Conservation (phyloP, 1,140 invertebrate genomes). For the Melanaphis sacchari region DNA sequence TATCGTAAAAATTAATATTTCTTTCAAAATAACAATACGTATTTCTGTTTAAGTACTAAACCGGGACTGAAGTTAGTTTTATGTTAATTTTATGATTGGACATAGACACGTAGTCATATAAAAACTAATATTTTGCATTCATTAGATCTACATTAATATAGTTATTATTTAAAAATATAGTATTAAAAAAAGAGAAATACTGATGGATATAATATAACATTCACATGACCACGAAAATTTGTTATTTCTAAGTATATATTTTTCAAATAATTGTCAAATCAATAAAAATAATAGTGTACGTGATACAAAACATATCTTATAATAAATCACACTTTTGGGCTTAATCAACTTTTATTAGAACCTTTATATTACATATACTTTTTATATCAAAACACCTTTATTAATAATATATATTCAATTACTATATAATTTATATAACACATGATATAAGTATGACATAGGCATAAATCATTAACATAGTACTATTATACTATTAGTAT, state of each 20-base stretch:
- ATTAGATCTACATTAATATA: neutral
- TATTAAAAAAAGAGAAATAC: neutral
- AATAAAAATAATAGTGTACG: neutral
- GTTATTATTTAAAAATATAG: neutral
- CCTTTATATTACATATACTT: neutral
- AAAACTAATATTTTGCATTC: neutral
- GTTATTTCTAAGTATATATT: neutral
- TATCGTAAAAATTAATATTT: slow-evolving; percentile 46
- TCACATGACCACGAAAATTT: neutral
- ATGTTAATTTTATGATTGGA: slow-evolving; percentile 5
- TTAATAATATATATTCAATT: neutral
- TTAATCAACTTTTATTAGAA: neutral
- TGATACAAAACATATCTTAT: neutral
- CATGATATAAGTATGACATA: neutral
- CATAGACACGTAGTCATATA: slow-evolving; percentile 25
- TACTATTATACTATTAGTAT: neutral
- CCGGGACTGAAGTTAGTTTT: neutral
- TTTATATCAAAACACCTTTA: neutral
- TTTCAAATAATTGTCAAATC: neutral
- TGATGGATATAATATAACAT: neutral
- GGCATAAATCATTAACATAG: neutral
- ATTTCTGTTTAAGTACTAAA: neutral
- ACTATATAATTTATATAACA: neutral
- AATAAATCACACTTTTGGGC: neutral
- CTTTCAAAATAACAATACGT: slow-evolving; percentile 10